These are phyloP conservation scores for Euphonia xanthogaster DNA, from an alignment of 2,797 vertebrate genomes.

Conservation along the genomic window DNA sequence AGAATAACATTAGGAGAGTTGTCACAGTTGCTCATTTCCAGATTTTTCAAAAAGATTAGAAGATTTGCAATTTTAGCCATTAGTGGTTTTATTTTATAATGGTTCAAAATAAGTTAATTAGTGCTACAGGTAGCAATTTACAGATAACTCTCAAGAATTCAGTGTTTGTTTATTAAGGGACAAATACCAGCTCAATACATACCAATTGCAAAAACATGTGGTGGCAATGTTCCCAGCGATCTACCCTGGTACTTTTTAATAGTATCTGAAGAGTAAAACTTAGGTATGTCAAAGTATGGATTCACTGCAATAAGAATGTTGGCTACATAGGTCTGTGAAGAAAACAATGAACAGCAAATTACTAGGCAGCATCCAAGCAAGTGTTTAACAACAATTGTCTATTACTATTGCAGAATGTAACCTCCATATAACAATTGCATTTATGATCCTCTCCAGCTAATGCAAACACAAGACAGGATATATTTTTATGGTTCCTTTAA, in stretches of 20 bases:
- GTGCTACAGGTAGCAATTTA: background rate
- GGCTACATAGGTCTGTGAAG: constrained; percentile 91
- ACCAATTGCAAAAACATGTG: constrained; percentile 96
- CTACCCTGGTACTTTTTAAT: constrained; percentile 89
- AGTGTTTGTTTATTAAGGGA: background rate
- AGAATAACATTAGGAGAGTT: background rate
- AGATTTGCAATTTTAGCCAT: background rate
- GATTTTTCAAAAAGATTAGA: background rate
- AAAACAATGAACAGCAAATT: constrained; percentile 13
- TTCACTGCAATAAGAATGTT: constrained; percentile 98
- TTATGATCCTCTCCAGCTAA: background rate
- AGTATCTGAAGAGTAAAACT: constrained; percentile 87
- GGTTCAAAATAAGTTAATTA: background rate
- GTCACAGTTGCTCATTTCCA: background rate
- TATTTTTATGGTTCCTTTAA: background rate
- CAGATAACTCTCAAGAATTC: background rate
- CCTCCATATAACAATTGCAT: background rate
- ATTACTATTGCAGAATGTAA: background rate
- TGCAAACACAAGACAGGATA: background rate
- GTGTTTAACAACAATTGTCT: background rate
- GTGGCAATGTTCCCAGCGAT: constrained; percentile 92
- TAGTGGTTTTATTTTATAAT: background rate
- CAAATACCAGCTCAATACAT: constrained; percentile 43
- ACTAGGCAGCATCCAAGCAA: background rate
- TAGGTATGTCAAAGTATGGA: constrained; percentile 93